These are phyloP conservation scores for Diadromus collaris DNA, from an alignment of 2,888 invertebrate genomes.

Conservation along the genomic window DNA sequence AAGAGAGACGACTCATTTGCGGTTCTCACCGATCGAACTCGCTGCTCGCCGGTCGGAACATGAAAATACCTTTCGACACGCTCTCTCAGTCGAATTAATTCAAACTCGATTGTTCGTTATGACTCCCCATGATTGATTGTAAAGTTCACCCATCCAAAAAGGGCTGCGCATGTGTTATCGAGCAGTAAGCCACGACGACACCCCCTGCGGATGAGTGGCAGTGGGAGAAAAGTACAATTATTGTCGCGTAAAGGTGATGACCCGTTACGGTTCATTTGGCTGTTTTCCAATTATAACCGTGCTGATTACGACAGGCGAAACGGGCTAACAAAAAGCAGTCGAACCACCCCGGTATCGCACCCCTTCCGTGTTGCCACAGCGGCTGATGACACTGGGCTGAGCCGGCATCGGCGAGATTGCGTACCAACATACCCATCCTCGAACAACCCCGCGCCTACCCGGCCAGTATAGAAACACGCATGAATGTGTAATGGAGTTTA, in stretches of 20 bases:
- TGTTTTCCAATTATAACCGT: conserved; percentile 74
- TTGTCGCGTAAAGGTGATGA: conserved; percentile 40
- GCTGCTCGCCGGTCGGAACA: no score
- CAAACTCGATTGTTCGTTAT: not conserved
- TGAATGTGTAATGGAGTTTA: conserved; percentile 44
- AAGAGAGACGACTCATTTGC: no score
- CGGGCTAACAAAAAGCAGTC: conserved; percentile 67
- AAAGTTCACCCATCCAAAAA: not conserved
- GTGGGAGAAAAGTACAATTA: conserved; percentile 27
- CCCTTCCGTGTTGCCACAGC: conserved; percentile 50
- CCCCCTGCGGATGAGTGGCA: not conserved
- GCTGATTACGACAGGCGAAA: conserved; percentile 68
- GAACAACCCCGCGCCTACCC: conserved; percentile 6
- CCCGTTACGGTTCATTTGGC: conserved; percentile 73
- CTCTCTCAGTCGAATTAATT: not conserved
- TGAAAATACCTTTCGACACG: no score
- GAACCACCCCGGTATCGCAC: conserved; percentile 53
- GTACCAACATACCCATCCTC: conserved; percentile 35
- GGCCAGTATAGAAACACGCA: conserved; percentile 20
- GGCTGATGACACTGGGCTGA: conserved; percentile 30
- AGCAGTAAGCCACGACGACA: not conserved
- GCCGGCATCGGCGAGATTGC: conserved; percentile 50
- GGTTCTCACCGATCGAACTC: no score
- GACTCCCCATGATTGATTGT: conserved; percentile 21
- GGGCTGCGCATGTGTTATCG: not conserved